Evolutionary conservation across 2,797 vertebrate genomes (phyloP).

Genomic region (Cynopterus sphinx): DNA sequence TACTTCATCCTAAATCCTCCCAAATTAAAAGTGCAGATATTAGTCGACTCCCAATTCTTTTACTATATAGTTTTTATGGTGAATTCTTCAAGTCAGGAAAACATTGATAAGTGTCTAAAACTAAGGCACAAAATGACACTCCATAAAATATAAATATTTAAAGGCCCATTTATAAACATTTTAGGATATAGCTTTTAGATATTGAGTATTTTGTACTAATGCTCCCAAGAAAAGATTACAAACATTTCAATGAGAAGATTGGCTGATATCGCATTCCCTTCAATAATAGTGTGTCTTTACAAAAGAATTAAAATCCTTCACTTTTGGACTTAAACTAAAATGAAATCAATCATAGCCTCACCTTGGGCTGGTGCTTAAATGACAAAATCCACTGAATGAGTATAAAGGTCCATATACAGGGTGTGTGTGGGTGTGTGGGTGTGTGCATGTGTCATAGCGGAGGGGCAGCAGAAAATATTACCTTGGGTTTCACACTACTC

Average conservation of each 20-base stretch:
- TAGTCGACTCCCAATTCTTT: slow-evolving; percentile 5
- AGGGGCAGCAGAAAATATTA: slow-evolving; percentile 64
- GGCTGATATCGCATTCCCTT: not conserved
- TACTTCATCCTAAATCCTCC: not conserved
- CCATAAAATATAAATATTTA: slow-evolving; percentile 14
- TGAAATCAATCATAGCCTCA: not conserved
- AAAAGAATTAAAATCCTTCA: slow-evolving; percentile 32
- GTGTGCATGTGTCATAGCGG: not conserved
- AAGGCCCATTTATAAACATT: slow-evolving; percentile 16
- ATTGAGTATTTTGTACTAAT: not conserved
- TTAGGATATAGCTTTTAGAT: not conserved
- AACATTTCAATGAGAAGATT: not conserved
- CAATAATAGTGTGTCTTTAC: not conserved
- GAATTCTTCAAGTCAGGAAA: slow-evolving; percentile 45
- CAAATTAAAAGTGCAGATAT: not conserved
- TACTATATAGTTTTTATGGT: not conserved
- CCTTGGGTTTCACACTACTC: slow-evolving; percentile 98
- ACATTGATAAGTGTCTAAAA: not conserved
- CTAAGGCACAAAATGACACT: slow-evolving; percentile 27
- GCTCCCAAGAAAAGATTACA: not conserved
- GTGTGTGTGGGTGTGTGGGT: too few relatives aligned
- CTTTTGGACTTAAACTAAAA: not conserved
- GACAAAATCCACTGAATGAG: not conserved
- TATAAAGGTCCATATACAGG: not conserved
- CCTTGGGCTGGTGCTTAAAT: not conserved